Evolutionary conservation across 2,113 vertebrate species (phyloP).

Genomic region (Ornithorhynchus anatinus): DNA sequence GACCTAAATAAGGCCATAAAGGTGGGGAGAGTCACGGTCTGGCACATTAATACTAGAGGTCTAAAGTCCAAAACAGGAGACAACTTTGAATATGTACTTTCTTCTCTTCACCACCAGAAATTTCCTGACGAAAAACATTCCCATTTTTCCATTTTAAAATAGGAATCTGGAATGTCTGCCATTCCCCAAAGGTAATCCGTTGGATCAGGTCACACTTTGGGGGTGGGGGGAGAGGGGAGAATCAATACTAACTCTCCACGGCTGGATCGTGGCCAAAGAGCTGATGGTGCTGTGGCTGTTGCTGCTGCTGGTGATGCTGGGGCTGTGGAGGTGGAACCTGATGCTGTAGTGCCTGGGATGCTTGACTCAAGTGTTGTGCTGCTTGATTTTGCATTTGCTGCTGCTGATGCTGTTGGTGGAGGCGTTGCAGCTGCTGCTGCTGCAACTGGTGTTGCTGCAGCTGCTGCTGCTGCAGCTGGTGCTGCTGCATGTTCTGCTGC

Average conservation of each 20-base stretch:
- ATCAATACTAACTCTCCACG: constrained; percentile 85
- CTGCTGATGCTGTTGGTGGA: constrained; percentile 67
- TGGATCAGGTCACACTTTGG: not conserved
- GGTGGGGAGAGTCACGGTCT: too few species aligned
- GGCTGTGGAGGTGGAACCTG: constrained; percentile 73
- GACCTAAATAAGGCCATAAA: too few species aligned
- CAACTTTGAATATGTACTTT: too few species aligned
- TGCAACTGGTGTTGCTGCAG: constrained; percentile 70
- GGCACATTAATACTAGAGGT: too few species aligned
- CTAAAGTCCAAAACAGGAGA: not conserved
- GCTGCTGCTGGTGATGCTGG: constrained; percentile 60
- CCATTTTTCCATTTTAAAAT: accelerated
- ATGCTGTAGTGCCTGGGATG: constrained; percentile 71
- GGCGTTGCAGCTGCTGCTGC: constrained; percentile 61
- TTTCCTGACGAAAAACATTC: not conserved
- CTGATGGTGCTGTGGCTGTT: constrained; percentile 75
- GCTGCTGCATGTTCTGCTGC: constrained; percentile 78
- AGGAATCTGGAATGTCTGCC: not conserved
- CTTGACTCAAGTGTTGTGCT: constrained; percentile 58
- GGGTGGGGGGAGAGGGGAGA: not conserved
- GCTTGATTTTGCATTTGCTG: constrained; percentile 72
- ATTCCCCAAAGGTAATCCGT: not conserved
- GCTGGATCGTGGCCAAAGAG: constrained; percentile 92
- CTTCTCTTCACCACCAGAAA: accelerated
- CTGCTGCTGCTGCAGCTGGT: constrained; percentile 70